Evolutionary conservation across 2,113 vertebrate species (phyloP), one percentile per base, ranked within the genome.

Genomic region (Penelope pileata): DNA sequence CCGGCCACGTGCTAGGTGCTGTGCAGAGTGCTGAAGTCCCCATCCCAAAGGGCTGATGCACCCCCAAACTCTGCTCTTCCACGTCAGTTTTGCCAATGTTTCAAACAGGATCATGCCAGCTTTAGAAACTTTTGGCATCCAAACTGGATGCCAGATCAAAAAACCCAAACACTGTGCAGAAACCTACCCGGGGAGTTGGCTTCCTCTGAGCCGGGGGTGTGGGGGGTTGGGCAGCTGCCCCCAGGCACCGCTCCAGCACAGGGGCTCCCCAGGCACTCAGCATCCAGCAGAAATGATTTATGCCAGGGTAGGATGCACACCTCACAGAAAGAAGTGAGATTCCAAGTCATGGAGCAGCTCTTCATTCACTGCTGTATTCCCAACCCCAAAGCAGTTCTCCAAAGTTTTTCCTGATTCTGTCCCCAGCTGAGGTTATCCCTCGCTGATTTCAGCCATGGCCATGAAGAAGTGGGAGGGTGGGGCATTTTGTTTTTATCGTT

Each of bases 81-180:
- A 66, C 26, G 2, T 53, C 78, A 80, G 90, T 53, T 86, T 43
- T 87, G 93, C 94, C 82, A 73, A 2, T 1, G 70, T 77, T 73
- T 77, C 87, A 70, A 82, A 69, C 2, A 43, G 82, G 47, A 93
- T 66, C 82, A 53, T 72, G 62, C 82, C 91, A 83, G 64, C 84
- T 90, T 94, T 63, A 94, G 87, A 87, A 94, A 94, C 75, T 74
- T 40, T 82, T 78, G 94, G 82, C 88, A 86, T 85, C 79, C 92
- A 32, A n/a, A 17, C 2, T 60, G 83, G 82, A 73, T 30, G 58
- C 70, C 95, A 42, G 91, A 91, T 85, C 62, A 79, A 45, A 93
- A 91, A 12, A 26, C 58, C 66, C 78, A 45, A 38, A 6, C 16
- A 18, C 48, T 4, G 84, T 0, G 0, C 66, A 62, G 86, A 91